These are phyloP conservation scores for Acrossocheilus fasciatus DNA, from an alignment of 2,797 vertebrate species.

Conservation along the genomic window DNA sequence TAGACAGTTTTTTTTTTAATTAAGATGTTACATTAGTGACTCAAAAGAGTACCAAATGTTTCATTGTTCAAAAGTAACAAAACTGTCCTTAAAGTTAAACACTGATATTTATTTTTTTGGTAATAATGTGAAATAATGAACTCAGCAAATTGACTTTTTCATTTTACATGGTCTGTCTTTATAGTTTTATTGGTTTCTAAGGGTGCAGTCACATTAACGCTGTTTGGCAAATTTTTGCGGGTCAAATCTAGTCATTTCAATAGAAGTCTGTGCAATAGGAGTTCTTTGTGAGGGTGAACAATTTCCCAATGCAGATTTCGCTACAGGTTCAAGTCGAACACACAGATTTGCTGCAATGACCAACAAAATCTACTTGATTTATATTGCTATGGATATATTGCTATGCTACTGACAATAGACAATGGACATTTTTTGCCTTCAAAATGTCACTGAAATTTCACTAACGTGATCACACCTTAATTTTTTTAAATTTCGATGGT, in stretches of 20 bases:
- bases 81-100: not conserved
- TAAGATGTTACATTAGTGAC: not conserved
- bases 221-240: not conserved
- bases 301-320: not conserved
- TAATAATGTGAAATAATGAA: not conserved
- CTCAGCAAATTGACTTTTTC: not conserved
- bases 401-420: too few relatives aligned
- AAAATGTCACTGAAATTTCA: too few relatives aligned
- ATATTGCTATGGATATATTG: too few relatives aligned
- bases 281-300: not conserved
- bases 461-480: too few relatives aligned
- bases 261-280: not conserved
- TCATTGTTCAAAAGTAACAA: not conserved
- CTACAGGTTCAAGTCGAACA: not conserved
- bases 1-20: not conserved
- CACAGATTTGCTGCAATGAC: not conserved
- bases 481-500: too few relatives aligned
- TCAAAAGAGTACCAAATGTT: not conserved
- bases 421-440: too few relatives aligned
- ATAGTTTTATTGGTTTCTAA: not conserved
- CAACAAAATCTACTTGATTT: not conserved
- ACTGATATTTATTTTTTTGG: not conserved
- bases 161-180: not conserved
- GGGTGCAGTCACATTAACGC: not conserved
- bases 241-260: not conserved